Percentiles rank a stretch among this genome's conserved stretches.
These are phyloP conservation scores for Parasteatoda tepidariorum DNA, from an alignment of 1,140 invertebrate species.

Conservation along the genomic window DNA sequence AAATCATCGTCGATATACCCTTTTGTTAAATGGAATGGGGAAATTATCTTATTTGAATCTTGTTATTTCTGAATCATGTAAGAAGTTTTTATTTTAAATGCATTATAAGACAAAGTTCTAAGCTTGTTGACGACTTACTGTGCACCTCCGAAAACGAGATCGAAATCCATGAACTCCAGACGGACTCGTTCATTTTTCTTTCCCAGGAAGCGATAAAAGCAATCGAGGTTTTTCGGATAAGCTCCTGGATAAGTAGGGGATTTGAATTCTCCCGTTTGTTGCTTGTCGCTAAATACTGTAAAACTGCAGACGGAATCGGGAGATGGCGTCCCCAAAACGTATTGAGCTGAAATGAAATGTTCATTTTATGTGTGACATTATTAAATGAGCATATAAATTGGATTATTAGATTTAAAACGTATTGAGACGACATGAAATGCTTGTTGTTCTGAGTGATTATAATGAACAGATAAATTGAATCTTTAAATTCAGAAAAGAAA, in stretches of 20 bases:
- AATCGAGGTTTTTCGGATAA: constrained; percentile 95
- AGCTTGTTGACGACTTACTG: constrained; percentile 81
- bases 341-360: constrained; percentile 73
- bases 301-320: constrained; percentile 82
- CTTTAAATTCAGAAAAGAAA: too few species aligned
- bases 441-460: too few species aligned
- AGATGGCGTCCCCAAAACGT: constrained; percentile 88
- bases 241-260: constrained; percentile 99
- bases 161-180: constrained; percentile 97
- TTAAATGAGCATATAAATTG: too few species aligned
- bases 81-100: too few species aligned
- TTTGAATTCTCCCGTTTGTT: constrained; percentile 86
- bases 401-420: too few species aligned
- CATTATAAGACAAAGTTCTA: not conserved
- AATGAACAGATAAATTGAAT: too few species aligned
- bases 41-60: too few species aligned
- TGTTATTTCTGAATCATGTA: too few species aligned
- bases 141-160: constrained; percentile 97
- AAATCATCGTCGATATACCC: too few species aligned
- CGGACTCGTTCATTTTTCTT: constrained; percentile 88
- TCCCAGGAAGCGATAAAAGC: constrained; percentile 94
- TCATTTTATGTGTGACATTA: too few species aligned
- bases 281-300: constrained; percentile 80
- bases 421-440: too few species aligned
- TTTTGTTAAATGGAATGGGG: too few species aligned